Evolutionary conservation across 1,140 invertebrate genomes (phyloP).

Genomic region (Eueides isabella): DNA sequence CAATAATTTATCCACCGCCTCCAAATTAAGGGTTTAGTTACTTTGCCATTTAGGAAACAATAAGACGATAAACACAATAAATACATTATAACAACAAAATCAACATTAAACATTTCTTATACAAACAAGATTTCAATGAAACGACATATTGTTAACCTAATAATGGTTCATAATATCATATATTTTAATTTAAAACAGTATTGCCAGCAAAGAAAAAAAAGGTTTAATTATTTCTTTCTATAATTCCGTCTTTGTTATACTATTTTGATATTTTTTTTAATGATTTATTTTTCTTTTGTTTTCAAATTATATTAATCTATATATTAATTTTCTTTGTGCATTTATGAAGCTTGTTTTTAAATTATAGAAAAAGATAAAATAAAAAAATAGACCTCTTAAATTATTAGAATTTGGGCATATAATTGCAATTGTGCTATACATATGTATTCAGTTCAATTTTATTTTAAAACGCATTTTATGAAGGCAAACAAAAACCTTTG

Average conservation of each 20-base stretch:
- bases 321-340: neutral
- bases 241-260: neutral
- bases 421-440: neutral
- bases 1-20: neutral
- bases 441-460: neutral
- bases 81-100: conserved; percentile 11
- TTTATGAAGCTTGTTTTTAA: neutral
- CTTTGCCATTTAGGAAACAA: neutral
- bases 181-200: neutral
- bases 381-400: neutral
- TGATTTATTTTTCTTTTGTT: no score
- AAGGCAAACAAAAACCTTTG: neutral
- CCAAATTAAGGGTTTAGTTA: neutral
- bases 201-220: neutral
- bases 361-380: neutral
- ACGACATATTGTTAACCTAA: neutral
- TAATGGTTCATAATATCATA: neutral
- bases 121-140: neutral
- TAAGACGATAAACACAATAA: conserved; percentile 1
- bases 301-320: no score
- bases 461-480: conserved; percentile 5
- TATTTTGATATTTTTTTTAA: neutral
- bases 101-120: conserved; percentile 8
- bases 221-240: neutral
- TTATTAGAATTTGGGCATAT: neutral